Evolutionary conservation across 2,113 vertebrate species (phyloP).

Genomic region (Todiramphus chloris): DNA sequence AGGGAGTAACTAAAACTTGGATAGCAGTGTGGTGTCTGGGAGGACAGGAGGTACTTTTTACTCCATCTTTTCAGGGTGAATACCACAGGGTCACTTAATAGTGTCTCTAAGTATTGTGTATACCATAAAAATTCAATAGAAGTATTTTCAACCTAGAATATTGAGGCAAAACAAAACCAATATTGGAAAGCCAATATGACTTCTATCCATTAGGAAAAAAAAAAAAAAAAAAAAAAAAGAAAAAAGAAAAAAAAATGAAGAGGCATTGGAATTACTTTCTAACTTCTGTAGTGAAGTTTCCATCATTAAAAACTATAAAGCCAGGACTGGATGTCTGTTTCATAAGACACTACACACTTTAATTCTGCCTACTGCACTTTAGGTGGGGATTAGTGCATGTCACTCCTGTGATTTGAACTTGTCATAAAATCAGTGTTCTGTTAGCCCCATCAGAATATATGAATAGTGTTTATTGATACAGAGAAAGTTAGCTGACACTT

Average conservation of each 20-base stretch:
- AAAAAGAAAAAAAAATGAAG: not conserved
- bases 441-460: not conserved
- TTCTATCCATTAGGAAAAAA: not conserved
- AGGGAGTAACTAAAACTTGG: not conserved
- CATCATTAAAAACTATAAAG: not conserved
- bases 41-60: not conserved
- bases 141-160: not conserved
- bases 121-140: not conserved
- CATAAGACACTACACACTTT: not conserved
- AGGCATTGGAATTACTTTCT: not conserved
- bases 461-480: not conserved
- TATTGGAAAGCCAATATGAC: not conserved
- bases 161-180: fast-evolving
- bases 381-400: not conserved
- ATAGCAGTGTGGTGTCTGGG: not conserved
- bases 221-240: no score
- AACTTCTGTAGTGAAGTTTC: not conserved
- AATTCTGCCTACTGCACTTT: not conserved
- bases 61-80: not conserved
- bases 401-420: not conserved
- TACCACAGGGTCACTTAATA: fast-evolving
- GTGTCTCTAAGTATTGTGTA: fast-evolving
- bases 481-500: not conserved
- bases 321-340: not conserved
- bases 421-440: not conserved